A percentile compares a stretch with the other conserved stretches of the same genome.
phyloP scores from a whole-genome alignment of 2,888 invertebrate genomes.

The Phengaris alcon region DNA sequence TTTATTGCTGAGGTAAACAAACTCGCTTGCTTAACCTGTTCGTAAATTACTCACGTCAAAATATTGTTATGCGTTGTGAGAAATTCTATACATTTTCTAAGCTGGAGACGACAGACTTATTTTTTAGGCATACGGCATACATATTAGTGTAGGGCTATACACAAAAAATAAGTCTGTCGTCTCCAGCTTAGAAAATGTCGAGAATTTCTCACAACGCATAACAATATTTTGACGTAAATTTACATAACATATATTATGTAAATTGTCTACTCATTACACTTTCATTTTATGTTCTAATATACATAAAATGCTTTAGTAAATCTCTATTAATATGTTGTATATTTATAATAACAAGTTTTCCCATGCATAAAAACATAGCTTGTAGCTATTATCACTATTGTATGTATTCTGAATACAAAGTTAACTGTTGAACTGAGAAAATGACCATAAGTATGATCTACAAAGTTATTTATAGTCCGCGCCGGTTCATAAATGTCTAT shows the following conservation, averaged over 20 bases:
- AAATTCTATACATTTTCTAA: not conserved
- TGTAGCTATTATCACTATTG: not conserved
- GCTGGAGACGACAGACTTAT: not conserved
- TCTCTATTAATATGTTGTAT: not conserved
- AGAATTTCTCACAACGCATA: not conserved
- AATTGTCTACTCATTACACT: too few relatives aligned
- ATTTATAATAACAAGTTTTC: not conserved
- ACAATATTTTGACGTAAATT: not conserved
- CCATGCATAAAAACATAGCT: not conserved
- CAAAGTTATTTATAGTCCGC: slow-evolving; percentile 17
- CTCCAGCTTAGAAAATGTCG: not conserved
- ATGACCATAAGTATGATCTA: slow-evolving; percentile 1
- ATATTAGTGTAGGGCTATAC: too few relatives aligned
- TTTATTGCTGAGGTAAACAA: slow-evolving; percentile 7
- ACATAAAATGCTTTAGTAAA: too few relatives aligned
- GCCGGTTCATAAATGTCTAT: slow-evolving; percentile 8
- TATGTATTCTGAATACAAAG: not conserved
- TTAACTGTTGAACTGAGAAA: not conserved
- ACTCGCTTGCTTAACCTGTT: not conserved
- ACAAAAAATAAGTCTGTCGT: not conserved
- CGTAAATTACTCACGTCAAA: not conserved
- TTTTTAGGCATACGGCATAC: not conserved
- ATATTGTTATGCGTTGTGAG: not conserved
- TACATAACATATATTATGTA: too few relatives aligned
- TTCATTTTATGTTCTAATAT: too few relatives aligned